phyloP scores from a whole-genome alignment of 2,113 vertebrate species.

The Spizaetus ornatus region DNA sequence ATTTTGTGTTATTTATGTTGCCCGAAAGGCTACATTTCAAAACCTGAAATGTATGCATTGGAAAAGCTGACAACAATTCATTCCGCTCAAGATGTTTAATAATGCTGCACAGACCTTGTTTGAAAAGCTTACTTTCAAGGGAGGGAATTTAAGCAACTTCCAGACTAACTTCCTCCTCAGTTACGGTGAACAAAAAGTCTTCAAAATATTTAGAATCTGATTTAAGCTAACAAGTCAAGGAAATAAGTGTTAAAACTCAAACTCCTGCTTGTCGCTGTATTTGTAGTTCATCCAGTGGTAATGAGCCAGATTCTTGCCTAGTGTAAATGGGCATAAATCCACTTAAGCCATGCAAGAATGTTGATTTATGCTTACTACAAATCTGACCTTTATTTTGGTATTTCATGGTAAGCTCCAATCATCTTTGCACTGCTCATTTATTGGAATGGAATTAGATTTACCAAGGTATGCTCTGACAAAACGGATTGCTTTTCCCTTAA shows the following conservation, averaged over 20 bases:
- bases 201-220: neutral
- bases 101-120: neutral
- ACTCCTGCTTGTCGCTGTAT: neutral
- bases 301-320: constrained; percentile 2
- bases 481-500: neutral
- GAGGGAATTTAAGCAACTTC: neutral
- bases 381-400: constrained; percentile 20
- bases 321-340: constrained; percentile 17
- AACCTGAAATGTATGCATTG: neutral
- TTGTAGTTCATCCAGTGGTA: neutral
- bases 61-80: neutral
- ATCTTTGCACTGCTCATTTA: constrained; percentile 37
- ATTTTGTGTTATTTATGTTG: neutral
- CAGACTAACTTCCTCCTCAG: neutral
- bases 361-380: constrained; percentile 50
- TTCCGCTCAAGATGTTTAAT: neutral
- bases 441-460: constrained; percentile 31
- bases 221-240: constrained; percentile 3
- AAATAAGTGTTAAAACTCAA: neutral
- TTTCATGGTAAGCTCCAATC: constrained; percentile 32
- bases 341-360: constrained; percentile 32
- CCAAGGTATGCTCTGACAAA: neutral
- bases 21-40: constrained; percentile 1
- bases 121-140: neutral
- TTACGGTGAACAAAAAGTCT: neutral